Base-by-base conservation (phyloP, 1,140 invertebrate genomes). In the Apocrypta bakeri region DNA sequence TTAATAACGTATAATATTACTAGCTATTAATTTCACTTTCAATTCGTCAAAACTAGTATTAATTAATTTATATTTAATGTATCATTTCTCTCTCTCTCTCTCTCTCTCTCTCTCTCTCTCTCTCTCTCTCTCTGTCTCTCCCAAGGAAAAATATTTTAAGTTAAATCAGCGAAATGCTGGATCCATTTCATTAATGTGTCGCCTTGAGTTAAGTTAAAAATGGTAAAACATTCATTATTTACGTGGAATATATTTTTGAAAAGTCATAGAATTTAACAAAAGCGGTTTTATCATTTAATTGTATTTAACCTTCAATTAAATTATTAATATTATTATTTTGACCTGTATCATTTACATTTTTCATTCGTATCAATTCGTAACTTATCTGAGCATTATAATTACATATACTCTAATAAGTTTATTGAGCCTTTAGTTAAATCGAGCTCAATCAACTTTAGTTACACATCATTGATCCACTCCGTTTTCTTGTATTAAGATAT, bases 401-500 rank as follows among this genome's bases (percentile, higher is more conserved):
- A 21, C 63, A 66, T 66, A 25, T 71, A 33, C 68, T n/a, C 68
- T 37, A 63, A 71, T 71, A 29, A 79, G 1, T 29, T 79, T 56
- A 33, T 79, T 79, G 48, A 48, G 37, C 48, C 27, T 56, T 79
- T 79, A 66, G 12, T 74, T 56, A 8, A 74, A n/a, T 75, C 25
- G 14, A 40, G 0, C 24, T 48, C 2, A 48, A 69, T 77, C 74
- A 76, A 12, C 63, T 71, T 71, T 48, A 76, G 40, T 68, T 21
- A 79, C 76, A 74, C 79, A 83, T 79, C 81, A 79, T 64, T 82
- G 68, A 64, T 29, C 7, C 71, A 72, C 68, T 77, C 77, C 77
- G 78, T 78, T 82, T 77, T 27, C 29, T 24, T 42, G 24, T 64
- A 56, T 71, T 82, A 78, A 64, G 25, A n/a, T 83, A 66, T 79